Base-by-base conservation (phyloP, 1,140 invertebrate species). In the Mamestra configurata region DNA sequence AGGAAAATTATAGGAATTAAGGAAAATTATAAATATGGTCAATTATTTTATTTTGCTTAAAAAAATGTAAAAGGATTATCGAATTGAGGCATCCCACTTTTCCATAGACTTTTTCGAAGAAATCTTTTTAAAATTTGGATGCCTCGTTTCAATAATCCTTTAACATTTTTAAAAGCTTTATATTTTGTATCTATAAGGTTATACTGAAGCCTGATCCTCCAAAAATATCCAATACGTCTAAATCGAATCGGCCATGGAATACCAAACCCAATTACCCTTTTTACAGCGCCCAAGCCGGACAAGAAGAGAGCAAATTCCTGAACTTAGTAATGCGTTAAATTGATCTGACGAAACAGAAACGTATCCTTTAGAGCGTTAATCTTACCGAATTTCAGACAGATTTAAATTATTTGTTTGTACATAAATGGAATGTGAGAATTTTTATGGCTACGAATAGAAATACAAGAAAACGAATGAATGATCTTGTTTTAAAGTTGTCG, bases 251-350 rank as follows among this genome's bases (percentile, higher is more conserved):
- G 31, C 70, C 49, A 20, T 31, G 51, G 49, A 72, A 55, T 51
- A 53, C 51, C n/a, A 37, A 72, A 53, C 22, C 31, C 49, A 24
- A 55, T 72, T 72, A 35, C 70, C 24, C 70, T 55, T 53, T 70
- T 72, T 57, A 72, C 70, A 72, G 51, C 27, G 10, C 10, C 10
- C 10, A 20, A 72, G 24, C 49, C 43, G 20, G 51, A 72, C n/a
- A 37, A 72, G 40, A 72, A 53, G 49, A 55, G 51, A 72, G 11
- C 51, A 55, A 57, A 72, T 72, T 72, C 68, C 68, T 72, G 18
- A 72, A 53, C 31, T 72, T 72, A 55, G 70, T 37, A 72, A 72
- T 55, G 70, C 70, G 51, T 72, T 53, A 72, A 72, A 57, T 72
- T 55, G 51, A 20, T 40, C 51, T 55, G 51, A 55, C n/a, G 51